Evolutionary conservation across 1,140 invertebrate genomes (phyloP).

Genomic region (Magallana ariakensis): DNA sequence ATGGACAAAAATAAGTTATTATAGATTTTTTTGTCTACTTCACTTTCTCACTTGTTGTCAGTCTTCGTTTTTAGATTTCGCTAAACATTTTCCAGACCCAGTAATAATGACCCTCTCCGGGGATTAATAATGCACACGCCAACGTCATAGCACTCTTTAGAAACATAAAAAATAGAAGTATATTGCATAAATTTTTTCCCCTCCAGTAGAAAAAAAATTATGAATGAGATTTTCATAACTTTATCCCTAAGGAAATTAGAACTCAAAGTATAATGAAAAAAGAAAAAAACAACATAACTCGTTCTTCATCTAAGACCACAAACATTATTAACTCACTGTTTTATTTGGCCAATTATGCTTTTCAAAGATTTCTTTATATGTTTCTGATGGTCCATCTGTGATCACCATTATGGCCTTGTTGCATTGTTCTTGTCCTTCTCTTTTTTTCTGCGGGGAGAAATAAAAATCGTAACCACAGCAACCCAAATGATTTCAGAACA

Average conservation of each 20-base stretch:
- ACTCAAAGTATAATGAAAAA: neutral
- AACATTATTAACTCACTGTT: constrained; percentile 56
- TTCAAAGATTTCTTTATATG: constrained; percentile 94
- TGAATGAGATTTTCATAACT: neutral
- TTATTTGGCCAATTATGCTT: constrained; percentile 86
- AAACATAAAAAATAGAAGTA: constrained; percentile 2
- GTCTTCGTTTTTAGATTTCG: neutral
- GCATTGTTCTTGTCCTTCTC: constrained; percentile 85
- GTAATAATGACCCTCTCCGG: neutral
- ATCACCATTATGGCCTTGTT: constrained; percentile 99
- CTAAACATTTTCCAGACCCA: constrained; percentile 25
- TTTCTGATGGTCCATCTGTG: constrained; percentile 97
- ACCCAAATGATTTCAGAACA: neutral
- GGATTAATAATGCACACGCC: neutral
- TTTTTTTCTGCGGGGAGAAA: constrained; percentile 19
- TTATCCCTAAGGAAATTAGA: neutral
- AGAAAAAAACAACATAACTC: neutral
- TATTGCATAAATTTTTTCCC: neutral
- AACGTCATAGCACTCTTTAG: constrained; percentile 8
- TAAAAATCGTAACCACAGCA: neutral
- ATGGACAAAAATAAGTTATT: neutral
- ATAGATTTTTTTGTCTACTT: neutral
- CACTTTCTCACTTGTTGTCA: neutral
- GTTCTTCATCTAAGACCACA: no score
- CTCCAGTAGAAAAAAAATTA: neutral